Evolutionary conservation across 2,797 vertebrate species (phyloP).

Genomic region (Poecilia gillii): DNA sequence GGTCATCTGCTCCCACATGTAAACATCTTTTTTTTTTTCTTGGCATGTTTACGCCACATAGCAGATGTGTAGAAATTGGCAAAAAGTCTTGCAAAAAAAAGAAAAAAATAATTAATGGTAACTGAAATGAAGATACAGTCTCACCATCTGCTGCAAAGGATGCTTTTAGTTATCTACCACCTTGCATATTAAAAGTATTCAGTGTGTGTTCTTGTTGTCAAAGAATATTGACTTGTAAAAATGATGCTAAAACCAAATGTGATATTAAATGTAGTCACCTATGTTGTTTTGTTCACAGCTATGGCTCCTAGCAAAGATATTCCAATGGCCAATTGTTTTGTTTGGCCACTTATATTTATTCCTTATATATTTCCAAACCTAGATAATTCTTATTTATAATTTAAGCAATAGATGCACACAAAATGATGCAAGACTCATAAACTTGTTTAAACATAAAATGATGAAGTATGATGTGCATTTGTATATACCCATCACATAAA

Average conservation of each 20-base stretch:
- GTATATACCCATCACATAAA: background rate
- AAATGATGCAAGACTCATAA: background rate
- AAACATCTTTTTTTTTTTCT: background rate
- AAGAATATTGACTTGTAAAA: background rate
- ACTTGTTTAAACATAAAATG: background rate
- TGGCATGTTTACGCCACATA: background rate
- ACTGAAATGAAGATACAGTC: background rate
- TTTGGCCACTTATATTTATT: background rate
- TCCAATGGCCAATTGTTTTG: background rate
- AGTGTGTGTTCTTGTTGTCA: background rate
- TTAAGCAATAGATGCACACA: background rate
- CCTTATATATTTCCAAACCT: background rate
- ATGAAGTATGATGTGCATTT: background rate
- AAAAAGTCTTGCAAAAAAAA: background rate
- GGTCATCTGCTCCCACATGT: background rate
- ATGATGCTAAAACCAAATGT: constrained; percentile 1
- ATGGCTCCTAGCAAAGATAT: background rate
- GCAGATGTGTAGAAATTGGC: background rate
- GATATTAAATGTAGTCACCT: constrained; percentile 18
- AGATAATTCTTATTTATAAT: background rate
- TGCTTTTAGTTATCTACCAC: background rate
- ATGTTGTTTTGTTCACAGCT: constrained; percentile 1
- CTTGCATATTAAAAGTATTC: background rate
- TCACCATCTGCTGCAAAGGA: background rate
- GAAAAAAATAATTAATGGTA: background rate